A percentile compares a stretch with the other conserved stretches of the same genome.
These are phyloP conservation scores for Eurois occulta DNA, from an alignment of 2,888 invertebrate species.

Conservation along the genomic window DNA sequence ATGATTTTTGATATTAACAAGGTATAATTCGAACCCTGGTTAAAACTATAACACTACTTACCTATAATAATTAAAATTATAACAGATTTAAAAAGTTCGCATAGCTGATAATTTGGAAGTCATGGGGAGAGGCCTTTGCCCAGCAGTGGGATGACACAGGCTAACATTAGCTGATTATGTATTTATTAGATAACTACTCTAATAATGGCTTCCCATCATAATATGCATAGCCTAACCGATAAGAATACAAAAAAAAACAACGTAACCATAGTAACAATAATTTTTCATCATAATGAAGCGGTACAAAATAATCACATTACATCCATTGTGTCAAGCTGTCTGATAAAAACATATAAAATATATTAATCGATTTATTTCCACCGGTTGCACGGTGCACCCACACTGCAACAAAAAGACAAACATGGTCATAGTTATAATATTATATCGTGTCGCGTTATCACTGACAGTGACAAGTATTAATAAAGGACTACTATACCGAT, in stretches of 20 bases:
- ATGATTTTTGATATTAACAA: background rate
- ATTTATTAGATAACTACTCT: background rate
- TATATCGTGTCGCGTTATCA: constrained; percentile 82
- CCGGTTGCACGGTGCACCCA: constrained; percentile 55
- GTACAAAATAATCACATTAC: constrained; percentile 58
- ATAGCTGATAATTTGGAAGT: no score
- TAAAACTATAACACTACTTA: background rate
- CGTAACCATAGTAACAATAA: background rate
- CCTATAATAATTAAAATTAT: no score
- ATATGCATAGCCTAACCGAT: background rate
- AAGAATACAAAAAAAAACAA: background rate
- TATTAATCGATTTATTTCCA: constrained; percentile 68
- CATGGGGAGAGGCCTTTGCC: no score
- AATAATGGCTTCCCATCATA: background rate
- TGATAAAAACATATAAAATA: constrained; percentile 64
- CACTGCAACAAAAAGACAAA: constrained; percentile 77
- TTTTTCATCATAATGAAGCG: constrained; percentile 27
- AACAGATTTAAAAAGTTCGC: background rate
- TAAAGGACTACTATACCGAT: constrained; percentile 85
- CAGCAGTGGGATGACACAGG: no score
- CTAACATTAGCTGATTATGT: no score
- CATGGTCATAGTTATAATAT: constrained; percentile 82
- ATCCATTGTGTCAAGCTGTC: constrained; percentile 41
- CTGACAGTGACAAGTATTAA: constrained; percentile 88
- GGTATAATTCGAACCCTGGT: background rate